Evolutionary conservation across 2,888 invertebrate genomes (phyloP).

Genomic region (Thereva nobilitata): DNA sequence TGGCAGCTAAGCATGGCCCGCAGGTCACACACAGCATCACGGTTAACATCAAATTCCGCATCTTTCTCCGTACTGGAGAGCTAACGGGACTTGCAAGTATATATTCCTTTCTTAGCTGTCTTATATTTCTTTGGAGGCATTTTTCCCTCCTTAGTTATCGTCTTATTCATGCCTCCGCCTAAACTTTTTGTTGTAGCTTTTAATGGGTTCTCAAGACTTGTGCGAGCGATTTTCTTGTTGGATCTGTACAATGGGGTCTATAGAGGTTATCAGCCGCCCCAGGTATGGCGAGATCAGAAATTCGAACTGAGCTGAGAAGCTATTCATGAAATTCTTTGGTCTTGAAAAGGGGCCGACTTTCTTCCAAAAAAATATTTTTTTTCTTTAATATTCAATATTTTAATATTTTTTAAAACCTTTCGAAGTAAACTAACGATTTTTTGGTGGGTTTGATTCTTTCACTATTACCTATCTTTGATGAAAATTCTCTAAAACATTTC

Average conservation of each 20-base stretch:
- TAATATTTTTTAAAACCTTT: no score
- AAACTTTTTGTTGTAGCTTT: slow-evolving; percentile 10
- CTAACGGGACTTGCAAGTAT: slow-evolving; percentile 27
- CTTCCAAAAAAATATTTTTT: neutral
- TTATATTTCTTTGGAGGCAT: slow-evolving; percentile 10
- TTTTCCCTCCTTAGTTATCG: slow-evolving; percentile 4
- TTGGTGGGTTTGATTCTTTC: no score
- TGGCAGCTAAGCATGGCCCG: slow-evolving; percentile 17
- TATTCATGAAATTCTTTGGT: slow-evolving; percentile 19
- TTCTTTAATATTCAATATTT: no score
- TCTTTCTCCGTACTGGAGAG: slow-evolving; percentile 25
- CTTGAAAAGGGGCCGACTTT: slow-evolving; percentile 15
- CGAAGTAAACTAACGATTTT: no score
- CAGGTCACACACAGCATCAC: slow-evolving; percentile 25
- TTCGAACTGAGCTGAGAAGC: neutral
- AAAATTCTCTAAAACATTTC: no score
- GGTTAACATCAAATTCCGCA: slow-evolving; percentile 22
- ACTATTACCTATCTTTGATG: no score
- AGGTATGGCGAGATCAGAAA: neutral
- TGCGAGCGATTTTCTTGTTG: slow-evolving; percentile 24
- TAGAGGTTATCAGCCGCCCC: slow-evolving; percentile 30
- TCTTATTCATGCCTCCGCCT: slow-evolving; percentile 22
- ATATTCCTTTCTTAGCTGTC: slow-evolving; percentile 5
- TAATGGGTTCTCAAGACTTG: slow-evolving; percentile 22
- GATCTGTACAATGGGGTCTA: slow-evolving; percentile 21